phyloP scores from a whole-genome alignment of 2,888 invertebrate species.

The Emesis furor region DNA sequence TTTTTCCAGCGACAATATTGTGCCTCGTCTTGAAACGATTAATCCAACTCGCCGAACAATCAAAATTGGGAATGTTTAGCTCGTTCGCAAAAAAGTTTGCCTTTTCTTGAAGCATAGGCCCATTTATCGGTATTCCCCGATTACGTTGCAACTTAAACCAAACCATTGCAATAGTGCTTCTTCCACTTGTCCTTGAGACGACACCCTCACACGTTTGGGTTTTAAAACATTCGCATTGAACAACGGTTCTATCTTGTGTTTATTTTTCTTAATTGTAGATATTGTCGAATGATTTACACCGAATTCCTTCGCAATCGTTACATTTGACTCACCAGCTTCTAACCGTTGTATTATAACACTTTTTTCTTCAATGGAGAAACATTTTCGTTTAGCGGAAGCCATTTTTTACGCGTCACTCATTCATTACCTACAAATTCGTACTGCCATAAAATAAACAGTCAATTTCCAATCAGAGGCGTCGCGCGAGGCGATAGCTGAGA shows the following conservation, averaged over 20 bases:
- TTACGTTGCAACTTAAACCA: constrained; percentile 65
- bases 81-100: constrained; percentile 70
- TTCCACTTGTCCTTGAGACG: constrained; percentile 67
- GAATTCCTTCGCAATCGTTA: constrained; percentile 73
- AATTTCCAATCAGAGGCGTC: constrained; percentile 30
- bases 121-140: constrained; percentile 63
- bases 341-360: constrained; percentile 68
- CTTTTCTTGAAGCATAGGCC: constrained; percentile 71
- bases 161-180: constrained; percentile 68
- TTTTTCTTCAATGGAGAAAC: constrained; percentile 70
- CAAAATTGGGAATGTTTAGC: constrained; percentile 62
- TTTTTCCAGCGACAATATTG: constrained; percentile 67
- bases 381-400: constrained; percentile 64
- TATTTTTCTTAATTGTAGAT: constrained; percentile 75
- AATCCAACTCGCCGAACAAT: constrained; percentile 68
- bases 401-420: constrained; percentile 48
- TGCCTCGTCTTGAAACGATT: constrained; percentile 68
- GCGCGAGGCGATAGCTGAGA: constrained; percentile 31
- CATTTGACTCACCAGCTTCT: constrained; percentile 74
- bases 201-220: constrained; percentile 67
- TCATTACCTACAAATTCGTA: constrained; percentile 1
- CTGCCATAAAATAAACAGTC: constrained; percentile 12
- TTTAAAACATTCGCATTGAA: constrained; percentile 75
- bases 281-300: constrained; percentile 75
- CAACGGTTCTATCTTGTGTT: constrained; percentile 69